phyloP scores from a whole-genome alignment of 1,140 invertebrate genomes.

The Drosophila pachea region DNA sequence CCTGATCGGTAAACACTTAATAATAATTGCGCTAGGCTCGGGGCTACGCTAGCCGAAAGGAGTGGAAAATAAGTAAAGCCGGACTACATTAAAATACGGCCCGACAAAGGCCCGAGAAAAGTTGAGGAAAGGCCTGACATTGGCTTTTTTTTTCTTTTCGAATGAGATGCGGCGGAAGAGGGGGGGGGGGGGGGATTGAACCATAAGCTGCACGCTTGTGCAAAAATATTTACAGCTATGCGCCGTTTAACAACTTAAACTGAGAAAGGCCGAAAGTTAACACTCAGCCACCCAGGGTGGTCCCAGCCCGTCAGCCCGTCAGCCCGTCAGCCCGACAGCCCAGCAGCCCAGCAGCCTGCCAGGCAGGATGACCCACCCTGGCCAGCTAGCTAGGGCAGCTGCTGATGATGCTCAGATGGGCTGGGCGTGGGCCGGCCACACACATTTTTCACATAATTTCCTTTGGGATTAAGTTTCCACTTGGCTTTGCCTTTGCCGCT shows the following conservation, averaged over 20 bases:
- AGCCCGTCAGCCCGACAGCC: too few relatives aligned
- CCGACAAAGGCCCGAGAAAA: not conserved
- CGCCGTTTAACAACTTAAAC: conserved; percentile 61
- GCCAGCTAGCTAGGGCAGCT: not conserved
- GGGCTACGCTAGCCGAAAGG: not conserved
- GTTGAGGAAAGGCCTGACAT: conserved; percentile 3
- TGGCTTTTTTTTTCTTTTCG: conserved; percentile 7
- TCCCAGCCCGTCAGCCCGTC: too few relatives aligned
- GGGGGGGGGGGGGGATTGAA: not conserved
- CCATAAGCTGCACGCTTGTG: conserved; percentile 43
- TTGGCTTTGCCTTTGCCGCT: conserved; percentile 45
- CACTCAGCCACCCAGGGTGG: not conserved
- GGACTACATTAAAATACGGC: conserved; percentile 27
- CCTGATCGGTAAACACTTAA: conserved; percentile 59
- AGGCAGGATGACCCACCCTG: too few relatives aligned
- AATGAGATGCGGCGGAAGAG: too few relatives aligned
- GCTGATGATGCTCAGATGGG: conserved; percentile 10
- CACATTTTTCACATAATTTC: conserved; percentile 77
- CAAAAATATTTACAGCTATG: conserved; percentile 64
- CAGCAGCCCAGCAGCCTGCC: too few relatives aligned
- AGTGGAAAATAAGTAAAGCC: conserved; percentile 14
- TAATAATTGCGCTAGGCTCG: conserved; percentile 62
- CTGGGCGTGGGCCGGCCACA: conserved; percentile 38
- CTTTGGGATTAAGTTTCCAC: conserved; percentile 75
- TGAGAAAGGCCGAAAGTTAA: conserved; percentile 23